These are phyloP conservation scores for Silurus lanzhouensis DNA, from an alignment of 2,797 vertebrate species.

Conservation along the genomic window DNA sequence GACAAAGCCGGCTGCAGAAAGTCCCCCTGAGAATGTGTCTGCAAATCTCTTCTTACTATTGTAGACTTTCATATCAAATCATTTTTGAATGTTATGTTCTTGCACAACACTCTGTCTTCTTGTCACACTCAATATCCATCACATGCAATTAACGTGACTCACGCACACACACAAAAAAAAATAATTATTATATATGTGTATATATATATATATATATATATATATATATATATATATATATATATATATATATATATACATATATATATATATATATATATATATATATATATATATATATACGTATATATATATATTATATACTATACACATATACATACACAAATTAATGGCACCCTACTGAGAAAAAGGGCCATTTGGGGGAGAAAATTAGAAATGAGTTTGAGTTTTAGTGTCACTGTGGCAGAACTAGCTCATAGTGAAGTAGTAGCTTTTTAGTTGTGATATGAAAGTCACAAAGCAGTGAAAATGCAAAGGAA, in stretches of 20 bases:
- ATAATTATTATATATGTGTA: no score
- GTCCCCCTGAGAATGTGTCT: not conserved
- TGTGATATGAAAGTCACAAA: slow-evolving; percentile 31
- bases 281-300: no score
- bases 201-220: no score
- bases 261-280: no score
- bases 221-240: no score
- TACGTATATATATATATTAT: no score
- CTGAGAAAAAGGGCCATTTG: slow-evolving; percentile 24
- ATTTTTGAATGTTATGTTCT: slow-evolving; percentile 44
- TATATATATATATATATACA: no score
- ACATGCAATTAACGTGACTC: slow-evolving; percentile 46
- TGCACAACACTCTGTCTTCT: slow-evolving; percentile 50
- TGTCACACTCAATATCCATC: slow-evolving; percentile 47
- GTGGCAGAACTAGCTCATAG: slow-evolving; percentile 50
- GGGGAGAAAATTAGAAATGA: slow-evolving; percentile 18
- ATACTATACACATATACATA: not conserved
- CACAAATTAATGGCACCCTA: slow-evolving; percentile 14
- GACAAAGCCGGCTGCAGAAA: slow-evolving; percentile 32
- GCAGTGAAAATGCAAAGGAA: not conserved
- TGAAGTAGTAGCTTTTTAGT: slow-evolving; percentile 54
- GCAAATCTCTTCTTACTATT: slow-evolving; percentile 58
- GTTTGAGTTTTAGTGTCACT: slow-evolving; percentile 45
- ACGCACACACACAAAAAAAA: not conserved
- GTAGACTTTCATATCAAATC: slow-evolving; percentile 54